Evolutionary conservation across 2,113 vertebrate genomes (phyloP).

Genomic region (Pagrus major): DNA sequence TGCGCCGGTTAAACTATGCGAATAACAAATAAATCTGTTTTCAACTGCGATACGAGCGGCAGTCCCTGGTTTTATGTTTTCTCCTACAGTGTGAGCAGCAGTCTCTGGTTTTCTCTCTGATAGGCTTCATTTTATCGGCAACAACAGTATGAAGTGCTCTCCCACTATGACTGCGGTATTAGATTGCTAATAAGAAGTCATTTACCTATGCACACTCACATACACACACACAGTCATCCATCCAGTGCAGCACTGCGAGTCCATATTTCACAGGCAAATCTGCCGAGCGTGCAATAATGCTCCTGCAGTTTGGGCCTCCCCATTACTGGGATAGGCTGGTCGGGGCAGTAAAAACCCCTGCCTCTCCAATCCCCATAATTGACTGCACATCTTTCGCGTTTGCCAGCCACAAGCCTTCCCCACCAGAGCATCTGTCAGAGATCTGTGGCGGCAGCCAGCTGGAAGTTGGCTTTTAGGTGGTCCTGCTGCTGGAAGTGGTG

Average conservation of each 20-base stretch:
- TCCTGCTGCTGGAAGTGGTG: slow-evolving; percentile 48
- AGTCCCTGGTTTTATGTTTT: slow-evolving; percentile 3
- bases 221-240: slow-evolving; percentile 34
- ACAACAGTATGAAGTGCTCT: slow-evolving; percentile 17
- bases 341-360: slow-evolving; percentile 76
- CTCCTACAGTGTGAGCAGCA: slow-evolving; percentile 4
- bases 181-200: slow-evolving; percentile 59
- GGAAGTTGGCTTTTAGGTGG: slow-evolving; percentile 47
- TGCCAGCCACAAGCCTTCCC: slow-evolving; percentile 63
- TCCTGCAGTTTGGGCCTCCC: slow-evolving; percentile 68
- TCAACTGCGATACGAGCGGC: neutral
- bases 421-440: slow-evolving; percentile 60
- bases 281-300: slow-evolving; percentile 77
- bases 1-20: neutral
- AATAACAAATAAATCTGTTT: slow-evolving; percentile 7
- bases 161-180: slow-evolving; percentile 29
- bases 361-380: slow-evolving; percentile 78
- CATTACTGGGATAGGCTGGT: slow-evolving; percentile 73
- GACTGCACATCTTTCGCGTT: slow-evolving; percentile 68
- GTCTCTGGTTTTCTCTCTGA: neutral
- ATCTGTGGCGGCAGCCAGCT: slow-evolving; percentile 57
- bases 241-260: slow-evolving; percentile 51
- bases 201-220: slow-evolving; percentile 46
- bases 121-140: slow-evolving; percentile 12
- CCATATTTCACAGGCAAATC: slow-evolving; percentile 81